phyloP scores from a whole-genome alignment of 1,140 invertebrate genomes.

The Drosophila parabipectinata region DNA sequence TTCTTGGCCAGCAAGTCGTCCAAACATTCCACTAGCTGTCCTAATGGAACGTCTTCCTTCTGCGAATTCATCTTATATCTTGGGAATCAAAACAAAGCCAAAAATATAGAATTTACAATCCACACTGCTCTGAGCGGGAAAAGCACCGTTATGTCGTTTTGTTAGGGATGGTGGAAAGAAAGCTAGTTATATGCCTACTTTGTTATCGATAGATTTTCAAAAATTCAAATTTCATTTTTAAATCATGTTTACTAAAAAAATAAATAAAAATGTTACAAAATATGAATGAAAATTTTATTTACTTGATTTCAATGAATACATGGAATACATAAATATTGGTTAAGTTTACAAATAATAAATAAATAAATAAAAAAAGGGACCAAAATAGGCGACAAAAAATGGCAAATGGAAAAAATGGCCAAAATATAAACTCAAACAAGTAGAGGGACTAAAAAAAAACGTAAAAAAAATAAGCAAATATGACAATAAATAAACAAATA shows the following conservation, averaged over 20 bases:
- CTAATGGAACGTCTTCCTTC: conserved; percentile 59
- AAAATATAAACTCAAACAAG: background rate
- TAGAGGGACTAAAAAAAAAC: background rate
- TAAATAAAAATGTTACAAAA: background rate
- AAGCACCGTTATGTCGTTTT: conserved; percentile 2
- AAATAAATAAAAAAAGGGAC: background rate
- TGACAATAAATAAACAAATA: conserved; percentile 18
- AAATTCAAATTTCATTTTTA: background rate
- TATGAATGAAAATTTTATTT: background rate
- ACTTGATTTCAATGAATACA: background rate
- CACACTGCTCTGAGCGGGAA: background rate
- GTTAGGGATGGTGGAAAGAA: background rate
- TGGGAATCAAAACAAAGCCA: background rate
- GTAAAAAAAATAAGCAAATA: background rate
- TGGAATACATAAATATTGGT: background rate
- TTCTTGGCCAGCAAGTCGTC: conserved; percentile 4
- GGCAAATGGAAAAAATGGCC: background rate
- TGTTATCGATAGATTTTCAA: background rate
- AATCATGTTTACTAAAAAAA: background rate
- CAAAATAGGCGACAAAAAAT: background rate
- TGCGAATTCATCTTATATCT: conserved; percentile 39
- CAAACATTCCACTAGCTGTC: conserved; percentile 52
- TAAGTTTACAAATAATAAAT: background rate
- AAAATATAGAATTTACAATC: background rate
- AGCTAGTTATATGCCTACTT: background rate